phyloP scores from a whole-genome alignment of 23 tunicate species.

The Corella eumyota region DNA sequence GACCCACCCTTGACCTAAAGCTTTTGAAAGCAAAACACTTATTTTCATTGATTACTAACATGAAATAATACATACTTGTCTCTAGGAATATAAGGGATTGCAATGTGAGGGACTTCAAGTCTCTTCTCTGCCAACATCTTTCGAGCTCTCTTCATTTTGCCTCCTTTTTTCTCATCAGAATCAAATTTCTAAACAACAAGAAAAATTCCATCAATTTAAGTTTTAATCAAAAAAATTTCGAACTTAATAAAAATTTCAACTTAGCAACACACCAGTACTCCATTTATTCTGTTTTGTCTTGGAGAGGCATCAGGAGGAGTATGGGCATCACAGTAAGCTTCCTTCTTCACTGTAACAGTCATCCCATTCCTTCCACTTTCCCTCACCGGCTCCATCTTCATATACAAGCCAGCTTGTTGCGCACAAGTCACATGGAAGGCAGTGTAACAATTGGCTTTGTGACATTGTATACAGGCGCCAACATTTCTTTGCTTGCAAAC shows the following conservation, averaged over 20 bases:
- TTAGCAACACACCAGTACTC: constrained; percentile 20
- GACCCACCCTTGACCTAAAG: too few species aligned
- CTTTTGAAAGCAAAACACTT: too few species aligned
- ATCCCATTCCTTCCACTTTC: constrained; percentile 62
- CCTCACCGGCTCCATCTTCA: constrained; percentile 83
- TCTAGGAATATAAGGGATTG: constrained; percentile 88
- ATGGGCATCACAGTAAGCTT: constrained; percentile 87
- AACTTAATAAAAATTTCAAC: too few species aligned
- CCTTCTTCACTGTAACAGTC: constrained; percentile 68
- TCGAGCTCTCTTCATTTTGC: constrained; percentile 76
- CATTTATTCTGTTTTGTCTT: constrained; percentile 8
- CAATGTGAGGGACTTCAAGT: constrained; percentile 76
- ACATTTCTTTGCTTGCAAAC: constrained; percentile 80
- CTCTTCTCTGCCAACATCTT: constrained; percentile 75
- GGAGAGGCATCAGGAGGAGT: constrained; percentile 82
- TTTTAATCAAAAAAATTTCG: too few species aligned
- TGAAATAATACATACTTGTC: constrained; percentile 58
- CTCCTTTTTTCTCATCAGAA: constrained; percentile 16
- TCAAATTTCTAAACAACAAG: constrained; percentile 1
- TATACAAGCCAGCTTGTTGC: constrained; percentile 87
- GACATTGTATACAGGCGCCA: constrained; percentile 97
- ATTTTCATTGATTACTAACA: too few species aligned
- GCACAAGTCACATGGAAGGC: constrained; percentile 99
- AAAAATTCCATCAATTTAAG: too few species aligned
- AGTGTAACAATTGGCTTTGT: constrained; percentile 81